Conservation (phyloP, 2,888 invertebrate species). For the Orchestes rusci region DNA sequence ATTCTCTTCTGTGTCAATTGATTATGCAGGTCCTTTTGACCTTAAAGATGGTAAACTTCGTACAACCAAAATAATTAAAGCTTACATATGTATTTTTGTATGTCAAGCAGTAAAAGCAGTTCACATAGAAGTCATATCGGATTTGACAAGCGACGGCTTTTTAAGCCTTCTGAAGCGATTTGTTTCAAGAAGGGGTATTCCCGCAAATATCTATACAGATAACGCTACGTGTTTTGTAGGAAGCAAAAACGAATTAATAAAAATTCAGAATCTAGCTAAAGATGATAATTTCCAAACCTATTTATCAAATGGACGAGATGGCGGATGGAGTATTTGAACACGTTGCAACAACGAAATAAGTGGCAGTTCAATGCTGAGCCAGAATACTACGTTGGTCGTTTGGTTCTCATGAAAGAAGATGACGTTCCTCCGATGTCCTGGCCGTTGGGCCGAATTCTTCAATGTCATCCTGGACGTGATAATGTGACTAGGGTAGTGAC, state of each 20-base stretch:
- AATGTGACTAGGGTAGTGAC: conserved; percentile 10
- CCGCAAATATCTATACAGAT: conserved; percentile 13
- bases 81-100: conserved; percentile 21
- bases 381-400: neutral
- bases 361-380: too few species aligned
- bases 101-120: conserved; percentile 20
- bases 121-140: conserved; percentile 20
- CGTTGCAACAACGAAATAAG: conserved; percentile 4
- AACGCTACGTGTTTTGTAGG: too few species aligned
- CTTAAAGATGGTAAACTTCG: conserved; percentile 16
- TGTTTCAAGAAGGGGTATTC: conserved; percentile 16
- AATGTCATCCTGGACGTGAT: conserved; percentile 13
- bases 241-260: neutral
- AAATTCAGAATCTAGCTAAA: neutral
- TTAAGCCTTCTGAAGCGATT: conserved; percentile 20
- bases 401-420: conserved; percentile 12
- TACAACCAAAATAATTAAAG: conserved; percentile 16
- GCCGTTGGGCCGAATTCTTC: conserved; percentile 9
- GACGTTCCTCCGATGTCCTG: conserved; percentile 11
- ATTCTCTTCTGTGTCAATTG: conserved; percentile 1
- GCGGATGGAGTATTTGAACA: conserved; percentile 6
- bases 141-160: conserved; percentile 18
- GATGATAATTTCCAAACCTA: conserved; percentile 2
- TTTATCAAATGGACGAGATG: neutral
- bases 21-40: conserved; percentile 21